phyloP scores from a whole-genome alignment of 2,113 vertebrate genomes.

The Hydrolagus affinis region DNA sequence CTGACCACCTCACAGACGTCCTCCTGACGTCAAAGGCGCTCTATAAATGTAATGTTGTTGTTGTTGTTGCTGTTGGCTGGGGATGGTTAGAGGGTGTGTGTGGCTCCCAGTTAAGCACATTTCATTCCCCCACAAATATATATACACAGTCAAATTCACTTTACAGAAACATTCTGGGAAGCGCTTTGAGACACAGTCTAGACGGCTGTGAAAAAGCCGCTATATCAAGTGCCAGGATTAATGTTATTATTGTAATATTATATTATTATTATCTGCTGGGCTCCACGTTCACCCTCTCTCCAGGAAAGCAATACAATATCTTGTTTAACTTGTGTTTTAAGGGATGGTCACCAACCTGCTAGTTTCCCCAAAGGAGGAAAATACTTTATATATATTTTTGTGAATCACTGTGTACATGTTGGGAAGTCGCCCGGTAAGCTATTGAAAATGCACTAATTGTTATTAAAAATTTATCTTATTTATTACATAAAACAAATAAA shows the following conservation, averaged over 20 bases:
- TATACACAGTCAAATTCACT: neutral
- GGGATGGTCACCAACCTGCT: constrained; percentile 16
- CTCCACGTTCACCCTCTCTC: neutral
- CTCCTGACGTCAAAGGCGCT: too few species aligned
- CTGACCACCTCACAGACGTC: too few species aligned
- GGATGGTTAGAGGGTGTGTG: neutral
- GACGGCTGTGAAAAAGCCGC: too few species aligned
- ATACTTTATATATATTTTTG: constrained; percentile 27
- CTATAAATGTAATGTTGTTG: too few species aligned
- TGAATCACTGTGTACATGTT: neutral
- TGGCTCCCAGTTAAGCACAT: neutral
- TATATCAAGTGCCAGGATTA: neutral
- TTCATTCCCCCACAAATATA: neutral
- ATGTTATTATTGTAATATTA: too few species aligned
- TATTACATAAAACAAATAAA: too few species aligned
- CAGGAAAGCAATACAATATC: neutral
- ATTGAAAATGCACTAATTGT: too few species aligned
- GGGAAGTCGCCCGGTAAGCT: neutral
- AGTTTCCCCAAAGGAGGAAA: neutral
- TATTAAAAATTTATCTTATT: too few species aligned
- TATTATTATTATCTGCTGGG: neutral
- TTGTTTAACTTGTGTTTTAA: neutral
- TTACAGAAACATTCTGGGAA: neutral
- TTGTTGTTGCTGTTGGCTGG: too few species aligned
- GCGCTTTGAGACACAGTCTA: neutral